phyloP scores from a whole-genome alignment of 2,888 invertebrate species.

The Nephrotoma flavescens region DNA sequence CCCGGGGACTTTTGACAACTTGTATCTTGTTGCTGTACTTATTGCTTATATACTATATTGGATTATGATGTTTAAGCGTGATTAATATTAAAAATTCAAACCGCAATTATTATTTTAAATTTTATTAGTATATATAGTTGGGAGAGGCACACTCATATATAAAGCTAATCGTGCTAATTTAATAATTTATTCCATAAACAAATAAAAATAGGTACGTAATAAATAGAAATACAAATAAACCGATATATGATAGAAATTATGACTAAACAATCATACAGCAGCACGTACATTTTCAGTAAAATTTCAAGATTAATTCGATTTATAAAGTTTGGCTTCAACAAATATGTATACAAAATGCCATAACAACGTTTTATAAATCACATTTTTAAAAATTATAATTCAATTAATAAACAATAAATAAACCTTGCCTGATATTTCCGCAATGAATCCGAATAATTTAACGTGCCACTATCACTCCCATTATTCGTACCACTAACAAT shows the following conservation, averaged over 20 bases:
- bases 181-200: background rate
- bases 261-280: background rate
- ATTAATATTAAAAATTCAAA: too few species aligned
- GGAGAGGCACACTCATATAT: background rate
- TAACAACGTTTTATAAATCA: background rate
- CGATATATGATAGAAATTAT: too few species aligned
- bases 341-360: background rate
- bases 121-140: background rate
- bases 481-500: background rate
- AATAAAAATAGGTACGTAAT: too few species aligned
- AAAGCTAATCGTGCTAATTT: background rate
- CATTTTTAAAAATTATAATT: background rate
- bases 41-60: too few species aligned
- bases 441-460: conserved; percentile 6
- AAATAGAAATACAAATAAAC: too few species aligned
- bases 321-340: background rate
- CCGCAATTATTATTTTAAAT: too few species aligned
- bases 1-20: too few species aligned
- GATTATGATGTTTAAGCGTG: too few species aligned
- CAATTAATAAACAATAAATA: background rate
- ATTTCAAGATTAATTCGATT: background rate
- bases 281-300: background rate
- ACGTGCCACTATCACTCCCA: conserved; percentile 3
- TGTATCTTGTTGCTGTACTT: too few species aligned
- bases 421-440: conserved; percentile 9